phyloP scores from a whole-genome alignment of 2,113 vertebrate species.

The Microcebus murinus region DNA sequence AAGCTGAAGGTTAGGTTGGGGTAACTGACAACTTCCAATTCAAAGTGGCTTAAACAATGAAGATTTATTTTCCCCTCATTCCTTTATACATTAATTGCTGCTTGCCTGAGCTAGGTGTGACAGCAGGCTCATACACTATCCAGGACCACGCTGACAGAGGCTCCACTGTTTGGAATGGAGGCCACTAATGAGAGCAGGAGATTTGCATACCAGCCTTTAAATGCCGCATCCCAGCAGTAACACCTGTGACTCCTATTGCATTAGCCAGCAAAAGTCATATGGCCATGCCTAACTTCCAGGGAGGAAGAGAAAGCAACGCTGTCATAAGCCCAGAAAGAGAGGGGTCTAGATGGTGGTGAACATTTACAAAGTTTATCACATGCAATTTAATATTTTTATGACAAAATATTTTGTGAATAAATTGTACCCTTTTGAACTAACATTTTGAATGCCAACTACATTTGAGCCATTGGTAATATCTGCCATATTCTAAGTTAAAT shows the following conservation, averaged over 20 bases:
- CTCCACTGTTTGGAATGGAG: background rate
- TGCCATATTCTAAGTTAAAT: background rate
- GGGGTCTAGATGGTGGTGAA: background rate
- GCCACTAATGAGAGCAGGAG: background rate
- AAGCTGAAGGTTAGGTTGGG: background rate
- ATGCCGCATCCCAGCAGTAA: background rate
- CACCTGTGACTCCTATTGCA: background rate
- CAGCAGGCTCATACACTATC: background rate
- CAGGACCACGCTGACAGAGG: background rate
- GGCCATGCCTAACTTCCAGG: background rate
- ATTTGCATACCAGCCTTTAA: background rate
- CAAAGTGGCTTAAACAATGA: background rate
- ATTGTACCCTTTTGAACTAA: background rate
- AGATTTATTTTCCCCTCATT: background rate
- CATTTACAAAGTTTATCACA: background rate
- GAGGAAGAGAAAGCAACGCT: fast-evolving
- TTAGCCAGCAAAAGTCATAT: background rate
- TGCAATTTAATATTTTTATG: background rate
- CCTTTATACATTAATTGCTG: background rate
- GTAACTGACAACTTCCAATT: background rate
- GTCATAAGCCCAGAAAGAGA: background rate
- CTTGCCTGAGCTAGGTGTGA: background rate
- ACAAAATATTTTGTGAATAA: background rate
- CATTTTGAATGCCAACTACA: background rate
- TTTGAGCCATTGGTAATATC: background rate